A percentile compares a stretch with the other conserved stretches of the same genome.
Evolutionary conservation across 2,113 vertebrate genomes (phyloP).

Genomic region (Pelusios castaneus): DNA sequence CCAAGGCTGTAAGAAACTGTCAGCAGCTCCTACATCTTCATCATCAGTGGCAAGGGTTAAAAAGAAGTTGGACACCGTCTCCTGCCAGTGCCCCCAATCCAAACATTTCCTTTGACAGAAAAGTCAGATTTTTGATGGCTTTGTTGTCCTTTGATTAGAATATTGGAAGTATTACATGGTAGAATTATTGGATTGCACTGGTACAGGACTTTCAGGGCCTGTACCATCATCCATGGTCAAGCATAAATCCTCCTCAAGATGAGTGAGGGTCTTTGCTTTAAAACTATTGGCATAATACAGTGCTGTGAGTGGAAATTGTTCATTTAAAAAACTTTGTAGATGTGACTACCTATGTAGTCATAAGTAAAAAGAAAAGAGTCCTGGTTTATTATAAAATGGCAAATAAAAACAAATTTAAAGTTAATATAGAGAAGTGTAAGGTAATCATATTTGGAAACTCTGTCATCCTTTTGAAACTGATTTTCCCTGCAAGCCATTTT

Average conservation of each 20-base stretch:
- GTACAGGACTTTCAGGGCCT: neutral
- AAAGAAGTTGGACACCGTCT: neutral
- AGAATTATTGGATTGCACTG: neutral
- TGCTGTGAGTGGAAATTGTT: neutral
- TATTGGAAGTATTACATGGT: neutral
- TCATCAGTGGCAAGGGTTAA: neutral
- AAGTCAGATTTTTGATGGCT: neutral
- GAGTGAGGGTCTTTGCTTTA: neutral
- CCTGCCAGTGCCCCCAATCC: neutral
- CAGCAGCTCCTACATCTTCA: neutral
- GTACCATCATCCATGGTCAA: neutral
- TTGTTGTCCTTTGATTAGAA: neutral
- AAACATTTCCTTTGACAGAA: neutral
- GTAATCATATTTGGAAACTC: neutral
- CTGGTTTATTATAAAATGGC: neutral
- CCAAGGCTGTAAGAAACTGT: neutral
- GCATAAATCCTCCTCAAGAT: neutral
- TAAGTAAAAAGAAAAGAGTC: slow-evolving; percentile 25
- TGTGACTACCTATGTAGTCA: neutral
- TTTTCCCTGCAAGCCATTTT: slow-evolving; percentile 13
- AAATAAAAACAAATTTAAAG: neutral
- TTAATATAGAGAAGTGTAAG: neutral
- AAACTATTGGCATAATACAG: neutral
- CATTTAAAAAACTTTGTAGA: neutral
- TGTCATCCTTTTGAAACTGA: neutral